These are phyloP conservation scores for Coleophora deauratella DNA, from an alignment of 2,888 invertebrate species.

Conservation along the genomic window DNA sequence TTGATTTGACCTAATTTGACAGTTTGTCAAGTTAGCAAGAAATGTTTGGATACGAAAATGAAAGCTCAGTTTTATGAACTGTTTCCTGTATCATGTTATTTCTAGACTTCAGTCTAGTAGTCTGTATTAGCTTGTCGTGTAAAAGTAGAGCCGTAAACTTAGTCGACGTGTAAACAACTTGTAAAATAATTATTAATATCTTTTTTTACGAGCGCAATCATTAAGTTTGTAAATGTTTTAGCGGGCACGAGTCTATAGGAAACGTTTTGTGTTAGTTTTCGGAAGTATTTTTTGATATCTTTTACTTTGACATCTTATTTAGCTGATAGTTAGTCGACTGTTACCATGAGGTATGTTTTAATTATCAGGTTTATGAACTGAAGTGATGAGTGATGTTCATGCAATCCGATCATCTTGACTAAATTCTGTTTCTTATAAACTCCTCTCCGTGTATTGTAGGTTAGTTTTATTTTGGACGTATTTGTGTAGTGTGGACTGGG, in stretches of 20 bases:
- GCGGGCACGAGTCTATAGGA: constrained; percentile 42
- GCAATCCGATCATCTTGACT: neutral
- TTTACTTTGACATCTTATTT: constrained; percentile 8
- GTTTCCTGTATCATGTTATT: neutral
- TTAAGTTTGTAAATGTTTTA: constrained; percentile 63
- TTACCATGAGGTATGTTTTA: neutral
- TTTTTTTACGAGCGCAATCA: constrained; percentile 60
- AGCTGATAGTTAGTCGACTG: constrained; percentile 3
- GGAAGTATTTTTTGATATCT: constrained; percentile 11
- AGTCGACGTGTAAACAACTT: constrained; percentile 38
- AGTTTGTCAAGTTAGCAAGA: constrained; percentile 1
- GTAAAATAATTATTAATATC: constrained; percentile 49
- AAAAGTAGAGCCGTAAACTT: constrained; percentile 18
- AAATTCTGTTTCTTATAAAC: constrained; percentile 34
- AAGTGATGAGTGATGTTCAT: neutral
- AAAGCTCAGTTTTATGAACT: neutral
- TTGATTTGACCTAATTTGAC: neutral
- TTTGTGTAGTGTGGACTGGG: constrained; percentile 40
- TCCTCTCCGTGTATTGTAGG: constrained; percentile 41
- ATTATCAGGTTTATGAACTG: neutral
- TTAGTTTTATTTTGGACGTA: constrained; percentile 42
- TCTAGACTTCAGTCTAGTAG: neutral
- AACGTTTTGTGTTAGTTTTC: constrained; percentile 18
- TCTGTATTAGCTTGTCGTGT: constrained; percentile 5
- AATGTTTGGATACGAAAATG: neutral